These are phyloP conservation scores for Pantelozetes paolii DNA, from an alignment of 2,888 invertebrate species.

Conservation along the genomic window DNA sequence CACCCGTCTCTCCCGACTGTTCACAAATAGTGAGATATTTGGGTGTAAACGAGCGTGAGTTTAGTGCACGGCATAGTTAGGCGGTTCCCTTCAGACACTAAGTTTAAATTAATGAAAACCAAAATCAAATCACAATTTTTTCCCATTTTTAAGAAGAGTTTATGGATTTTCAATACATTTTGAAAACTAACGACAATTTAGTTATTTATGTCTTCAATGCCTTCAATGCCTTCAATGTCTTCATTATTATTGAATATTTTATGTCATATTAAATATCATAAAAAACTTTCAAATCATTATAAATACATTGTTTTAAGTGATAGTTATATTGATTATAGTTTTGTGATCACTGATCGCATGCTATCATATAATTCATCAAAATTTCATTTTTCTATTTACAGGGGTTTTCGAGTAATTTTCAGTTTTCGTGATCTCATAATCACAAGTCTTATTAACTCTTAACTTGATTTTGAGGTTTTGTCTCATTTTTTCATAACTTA, in stretches of 20 bases:
- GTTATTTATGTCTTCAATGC: too few species aligned
- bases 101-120: constrained; percentile 34
- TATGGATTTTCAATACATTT: not conserved
- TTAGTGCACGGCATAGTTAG: constrained; percentile 28
- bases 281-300: too few species aligned
- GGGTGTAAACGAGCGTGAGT: constrained; percentile 30
- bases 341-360: constrained; percentile 8
- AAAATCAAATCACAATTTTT: constrained; percentile 15
- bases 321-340: too few species aligned
- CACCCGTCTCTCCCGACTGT: constrained; percentile 8
- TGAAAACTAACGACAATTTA: not conserved
- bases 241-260: constrained; percentile 24
- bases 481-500: not conserved
- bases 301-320: too few species aligned
- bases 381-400: not conserved
- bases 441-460: not conserved
- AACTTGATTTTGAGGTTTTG: not conserved
- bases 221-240: too few species aligned
- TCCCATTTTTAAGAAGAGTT: not conserved
- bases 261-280: constrained; percentile 22
- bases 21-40: constrained; percentile 30
- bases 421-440: constrained; percentile 12
- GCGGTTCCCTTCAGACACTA: constrained; percentile 2
- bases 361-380: constrained; percentile 26
- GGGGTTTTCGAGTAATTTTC: not conserved